Evolutionary conservation across 2,888 invertebrate genomes (phyloP).

Genomic region (Chrysodeixis includens): DNA sequence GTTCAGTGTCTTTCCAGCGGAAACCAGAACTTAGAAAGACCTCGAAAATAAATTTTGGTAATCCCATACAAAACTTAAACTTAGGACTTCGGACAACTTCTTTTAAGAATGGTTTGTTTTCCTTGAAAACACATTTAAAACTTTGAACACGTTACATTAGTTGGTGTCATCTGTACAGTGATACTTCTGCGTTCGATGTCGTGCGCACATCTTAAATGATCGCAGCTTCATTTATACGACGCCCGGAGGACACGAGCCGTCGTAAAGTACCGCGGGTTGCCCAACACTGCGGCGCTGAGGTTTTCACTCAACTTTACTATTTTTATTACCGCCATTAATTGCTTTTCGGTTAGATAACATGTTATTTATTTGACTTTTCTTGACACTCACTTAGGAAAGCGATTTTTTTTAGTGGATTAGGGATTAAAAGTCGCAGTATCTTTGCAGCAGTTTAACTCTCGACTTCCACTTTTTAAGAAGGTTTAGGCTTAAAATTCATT

Average conservation of each 20-base stretch:
- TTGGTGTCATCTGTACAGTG: background rate
- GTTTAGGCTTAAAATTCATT: too few species aligned
- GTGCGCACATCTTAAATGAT: constrained; percentile 33
- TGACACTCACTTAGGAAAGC: background rate
- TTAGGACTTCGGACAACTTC: too few species aligned
- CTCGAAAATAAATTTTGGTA: too few species aligned
- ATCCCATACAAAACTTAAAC: too few species aligned
- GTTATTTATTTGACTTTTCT: background rate
- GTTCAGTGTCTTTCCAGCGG: too few species aligned
- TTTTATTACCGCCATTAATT: constrained; percentile 44
- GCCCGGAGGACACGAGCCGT: constrained; percentile 41
- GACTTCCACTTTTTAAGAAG: too few species aligned
- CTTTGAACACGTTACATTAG: too few species aligned
- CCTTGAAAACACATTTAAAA: too few species aligned
- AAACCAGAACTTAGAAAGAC: too few species aligned
- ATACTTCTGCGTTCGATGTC: constrained; percentile 12
- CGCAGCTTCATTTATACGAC: constrained; percentile 49
- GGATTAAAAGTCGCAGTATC: too few species aligned
- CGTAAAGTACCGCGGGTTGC: constrained; percentile 50
- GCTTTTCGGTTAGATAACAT: constrained; percentile 12
- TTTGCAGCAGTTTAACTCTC: too few species aligned
- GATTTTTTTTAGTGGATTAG: background rate
- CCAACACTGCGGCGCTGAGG: constrained; percentile 41
- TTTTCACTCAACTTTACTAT: constrained; percentile 41
- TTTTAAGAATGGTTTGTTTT: too few species aligned